Conservation (phyloP, 2,888 invertebrate genomes). For the Spilosoma lubricipeda region DNA sequence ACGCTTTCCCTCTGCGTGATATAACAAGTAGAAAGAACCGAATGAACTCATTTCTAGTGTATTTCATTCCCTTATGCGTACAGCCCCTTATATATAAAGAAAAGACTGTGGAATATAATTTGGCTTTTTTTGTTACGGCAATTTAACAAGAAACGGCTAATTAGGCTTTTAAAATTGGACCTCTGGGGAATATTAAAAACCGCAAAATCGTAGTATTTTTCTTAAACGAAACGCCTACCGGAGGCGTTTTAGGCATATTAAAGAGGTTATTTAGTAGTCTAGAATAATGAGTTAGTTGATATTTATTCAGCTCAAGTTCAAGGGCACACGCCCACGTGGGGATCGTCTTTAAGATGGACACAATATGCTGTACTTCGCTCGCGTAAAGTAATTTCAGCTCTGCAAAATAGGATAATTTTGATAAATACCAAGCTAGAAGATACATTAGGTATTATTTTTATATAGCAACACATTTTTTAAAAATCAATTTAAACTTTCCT, state of each 20-base stretch:
- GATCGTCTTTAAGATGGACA: background rate
- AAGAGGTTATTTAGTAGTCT: background rate
- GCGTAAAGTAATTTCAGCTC: background rate
- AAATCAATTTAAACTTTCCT: too few species aligned
- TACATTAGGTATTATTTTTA: background rate
- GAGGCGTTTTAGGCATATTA: background rate
- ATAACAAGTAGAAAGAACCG: background rate
- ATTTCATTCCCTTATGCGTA: background rate
- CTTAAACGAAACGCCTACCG: background rate
- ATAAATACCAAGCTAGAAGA: background rate
- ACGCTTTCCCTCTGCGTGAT: background rate
- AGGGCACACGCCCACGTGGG: background rate
- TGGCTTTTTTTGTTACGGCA: background rate
- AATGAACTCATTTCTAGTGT: background rate
- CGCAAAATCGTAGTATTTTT: background rate
- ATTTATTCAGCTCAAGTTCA: background rate
- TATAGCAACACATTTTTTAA: too few species aligned
- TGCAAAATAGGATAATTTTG: background rate
- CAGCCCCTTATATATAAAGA: background rate
- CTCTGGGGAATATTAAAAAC: constrained; percentile 7
- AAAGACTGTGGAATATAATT: background rate
- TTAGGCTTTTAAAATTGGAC: constrained; percentile 5
- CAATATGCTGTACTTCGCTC: background rate
- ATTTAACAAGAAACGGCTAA: constrained; percentile 1
- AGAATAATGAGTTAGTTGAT: background rate